Evolutionary conservation across 2,797 vertebrate genomes (phyloP).

Genomic region (Octomys mimax): DNA sequence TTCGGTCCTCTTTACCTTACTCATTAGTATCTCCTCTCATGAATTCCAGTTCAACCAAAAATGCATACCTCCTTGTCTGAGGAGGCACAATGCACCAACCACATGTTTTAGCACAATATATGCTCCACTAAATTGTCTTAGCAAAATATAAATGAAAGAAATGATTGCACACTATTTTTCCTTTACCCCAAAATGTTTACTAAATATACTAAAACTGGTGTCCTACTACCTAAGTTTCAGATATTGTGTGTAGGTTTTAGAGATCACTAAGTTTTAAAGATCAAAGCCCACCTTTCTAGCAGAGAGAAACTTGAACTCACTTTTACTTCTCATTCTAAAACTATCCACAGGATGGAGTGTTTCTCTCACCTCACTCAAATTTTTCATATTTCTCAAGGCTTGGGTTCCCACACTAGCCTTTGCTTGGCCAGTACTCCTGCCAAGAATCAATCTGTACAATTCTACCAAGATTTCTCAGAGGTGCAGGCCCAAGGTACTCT

Average conservation of each 20-base stretch:
- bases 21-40: background rate
- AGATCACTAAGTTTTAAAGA: background rate
- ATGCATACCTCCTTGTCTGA: background rate
- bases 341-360: background rate
- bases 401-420: background rate
- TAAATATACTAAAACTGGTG: background rate
- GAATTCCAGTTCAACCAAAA: conserved; percentile 2
- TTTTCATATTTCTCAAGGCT: background rate
- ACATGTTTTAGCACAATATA: background rate
- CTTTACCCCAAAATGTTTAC: background rate
- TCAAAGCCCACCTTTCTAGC: background rate
- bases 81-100: background rate
- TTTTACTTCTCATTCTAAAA: background rate
- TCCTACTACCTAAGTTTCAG: background rate
- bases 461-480: background rate
- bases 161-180: conserved; percentile 16
- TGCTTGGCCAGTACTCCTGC: background rate
- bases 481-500: background rate
- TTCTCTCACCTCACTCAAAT: background rate
- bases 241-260: background rate
- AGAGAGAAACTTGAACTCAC: background rate
- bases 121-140: background rate
- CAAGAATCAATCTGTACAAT: background rate
- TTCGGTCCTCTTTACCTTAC: background rate
- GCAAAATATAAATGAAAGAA: conserved; percentile 46